phyloP scores from a whole-genome alignment of 37 sponge, comb jelly and placozoan genomes.

The Geodia barretti region DNA sequence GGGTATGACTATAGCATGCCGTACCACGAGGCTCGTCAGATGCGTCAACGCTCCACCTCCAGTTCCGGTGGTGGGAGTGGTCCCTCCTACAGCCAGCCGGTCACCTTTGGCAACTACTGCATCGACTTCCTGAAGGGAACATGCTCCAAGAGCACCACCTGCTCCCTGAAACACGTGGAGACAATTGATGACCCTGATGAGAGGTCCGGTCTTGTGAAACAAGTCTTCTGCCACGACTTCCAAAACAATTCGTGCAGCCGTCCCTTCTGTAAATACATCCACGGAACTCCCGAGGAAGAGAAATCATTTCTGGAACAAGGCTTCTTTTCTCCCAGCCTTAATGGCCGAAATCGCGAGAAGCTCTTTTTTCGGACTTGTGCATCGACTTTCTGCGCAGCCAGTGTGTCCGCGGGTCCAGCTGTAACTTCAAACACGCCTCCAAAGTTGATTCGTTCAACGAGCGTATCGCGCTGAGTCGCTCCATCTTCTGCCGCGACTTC shows the following conservation, averaged over 20 bases:
- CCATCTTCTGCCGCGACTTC: conserved; percentile 65
- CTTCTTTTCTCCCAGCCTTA: conserved; percentile 38
- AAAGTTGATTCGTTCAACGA: conserved; percentile 35
- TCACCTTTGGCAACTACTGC: conserved; percentile 52
- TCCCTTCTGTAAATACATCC: conserved; percentile 53
- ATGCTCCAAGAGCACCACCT: conserved; percentile 32
- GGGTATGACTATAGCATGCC: background rate
- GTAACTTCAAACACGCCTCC: conserved; percentile 46
- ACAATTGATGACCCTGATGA: conserved; percentile 41
- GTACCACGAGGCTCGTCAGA: background rate
- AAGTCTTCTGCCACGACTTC: conserved; percentile 67
- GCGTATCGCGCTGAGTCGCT: conserved; percentile 49
- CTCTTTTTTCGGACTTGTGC: conserved; percentile 50
- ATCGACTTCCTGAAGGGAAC: conserved; percentile 66
- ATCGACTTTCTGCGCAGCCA: conserved; percentile 60
- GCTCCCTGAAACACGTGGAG: conserved; percentile 43
- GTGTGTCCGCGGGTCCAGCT: conserved; percentile 47
- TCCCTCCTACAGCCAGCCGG: conserved; percentile 36
- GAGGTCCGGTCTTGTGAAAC: conserved; percentile 32
- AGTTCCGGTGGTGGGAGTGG: background rate
- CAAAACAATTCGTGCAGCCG: conserved; percentile 42
- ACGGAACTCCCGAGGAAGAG: conserved; percentile 50
- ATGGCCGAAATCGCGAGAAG: conserved; percentile 51
- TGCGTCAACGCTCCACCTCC: background rate
- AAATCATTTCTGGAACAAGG: conserved; percentile 45